Base-by-base conservation (phyloP, 1,140 invertebrate species). In the Lysiphlebus fabarum region DNA sequence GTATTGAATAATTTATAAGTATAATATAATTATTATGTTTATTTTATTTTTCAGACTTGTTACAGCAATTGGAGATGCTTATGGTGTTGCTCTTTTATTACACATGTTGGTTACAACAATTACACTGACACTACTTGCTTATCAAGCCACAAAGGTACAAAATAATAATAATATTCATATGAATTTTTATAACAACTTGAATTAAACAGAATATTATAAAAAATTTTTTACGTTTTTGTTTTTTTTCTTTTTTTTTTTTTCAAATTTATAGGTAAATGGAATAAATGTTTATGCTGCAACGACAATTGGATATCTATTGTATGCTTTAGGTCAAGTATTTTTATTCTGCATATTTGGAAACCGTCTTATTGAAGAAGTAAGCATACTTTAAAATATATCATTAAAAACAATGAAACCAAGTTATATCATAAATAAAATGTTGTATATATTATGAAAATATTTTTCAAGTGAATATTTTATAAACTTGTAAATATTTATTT, bases 321-420 rank as follows among this genome's bases (percentile, higher is more conserved):
- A 92, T 67, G 85, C 90, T 0, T 75, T 92, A 14, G 89, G 84
- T 2, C 90, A 92, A 78, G 90, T 92, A 43, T 92, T 92, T 69
- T 81, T 90, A 63, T 91, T 92, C 75, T 92, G 90, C 69, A 90
- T 91, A 65, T 91, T 90, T 65, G 90, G 90, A 10, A 92, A 92
- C 67, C 81, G 88, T 48, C 79, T 92, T 10, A 92, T 92, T 71
- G 90, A 92, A 81, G 90, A 92, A 84, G 90, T 91, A 77, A 75
- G 67, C 37, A 41, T 42, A 33, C 9, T 7, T 12, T 0, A 10
- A 7, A 7, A 7, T 70, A n/a, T n/a, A 14, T 62, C 33, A 50
- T 44, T 17, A 12, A 45, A 9, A 62, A 7, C 34, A 10, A 34
- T 3, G 8, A 17, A 40, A 8, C 38, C 51, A 17, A 48, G 42